Percentiles rank a stretch among this genome's conserved stretches.
Evolutionary conservation across 2,888 invertebrate genomes (phyloP).

Genomic region (Augochlorella aurata): DNA sequence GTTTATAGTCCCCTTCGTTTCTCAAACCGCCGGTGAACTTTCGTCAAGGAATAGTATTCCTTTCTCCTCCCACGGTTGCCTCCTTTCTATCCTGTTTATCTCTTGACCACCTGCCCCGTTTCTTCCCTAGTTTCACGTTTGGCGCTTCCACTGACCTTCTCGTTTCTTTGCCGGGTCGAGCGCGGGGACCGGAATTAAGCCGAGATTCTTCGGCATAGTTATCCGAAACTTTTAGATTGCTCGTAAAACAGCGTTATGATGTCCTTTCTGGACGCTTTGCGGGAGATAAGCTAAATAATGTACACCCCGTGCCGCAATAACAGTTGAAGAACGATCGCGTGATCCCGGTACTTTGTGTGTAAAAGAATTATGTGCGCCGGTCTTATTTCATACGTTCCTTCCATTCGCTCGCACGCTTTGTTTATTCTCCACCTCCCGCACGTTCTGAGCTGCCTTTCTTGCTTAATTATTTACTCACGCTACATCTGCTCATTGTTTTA

Average conservation of each 20-base stretch:
- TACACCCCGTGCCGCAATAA: slow-evolving; percentile 3
- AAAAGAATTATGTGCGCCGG: neutral
- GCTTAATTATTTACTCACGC: neutral
- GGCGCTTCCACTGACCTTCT: slow-evolving; percentile 20
- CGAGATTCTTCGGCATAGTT: slow-evolving; percentile 35
- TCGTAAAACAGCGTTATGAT: neutral
- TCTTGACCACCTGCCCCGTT: slow-evolving; percentile 52
- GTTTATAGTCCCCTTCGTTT: slow-evolving; percentile 23
- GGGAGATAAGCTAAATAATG: slow-evolving; percentile 44
- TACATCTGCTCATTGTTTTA: neutral
- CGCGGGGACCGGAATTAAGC: slow-evolving; percentile 34
- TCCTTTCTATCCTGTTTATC: slow-evolving; percentile 42
- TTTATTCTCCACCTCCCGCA: neutral
- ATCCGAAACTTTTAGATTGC: slow-evolving; percentile 25
- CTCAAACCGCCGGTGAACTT: slow-evolving; percentile 74
- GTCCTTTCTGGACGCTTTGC: neutral
- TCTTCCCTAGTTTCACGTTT: slow-evolving; percentile 15
- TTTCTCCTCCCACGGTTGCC: slow-evolving; percentile 47
- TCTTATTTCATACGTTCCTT: neutral
- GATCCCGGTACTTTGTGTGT: neutral
- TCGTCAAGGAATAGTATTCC: slow-evolving; percentile 72
- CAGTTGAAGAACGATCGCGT: neutral
- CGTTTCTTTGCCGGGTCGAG: neutral
- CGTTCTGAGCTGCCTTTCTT: neutral
- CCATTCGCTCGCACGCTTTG: neutral